Evolutionary conservation across 2,888 invertebrate species (phyloP).

Genomic region (Orgyia antiqua): DNA sequence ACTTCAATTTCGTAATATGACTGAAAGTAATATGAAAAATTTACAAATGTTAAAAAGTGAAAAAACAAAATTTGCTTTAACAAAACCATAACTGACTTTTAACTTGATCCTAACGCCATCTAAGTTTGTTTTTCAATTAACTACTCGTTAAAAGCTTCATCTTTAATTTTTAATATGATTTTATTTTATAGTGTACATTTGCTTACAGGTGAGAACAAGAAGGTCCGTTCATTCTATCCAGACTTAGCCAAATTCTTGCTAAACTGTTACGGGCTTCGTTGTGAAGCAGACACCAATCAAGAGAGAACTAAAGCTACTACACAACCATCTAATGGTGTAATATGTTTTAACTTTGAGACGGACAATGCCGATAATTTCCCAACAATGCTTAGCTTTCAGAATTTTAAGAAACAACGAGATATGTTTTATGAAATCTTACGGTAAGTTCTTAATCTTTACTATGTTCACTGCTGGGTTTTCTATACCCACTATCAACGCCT

Average conservation of each 20-base stretch:
- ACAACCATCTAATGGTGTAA: constrained; percentile 74
- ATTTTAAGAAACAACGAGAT: constrained; percentile 91
- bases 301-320: constrained; percentile 10
- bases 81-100: too few species aligned
- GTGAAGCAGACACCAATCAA: constrained; percentile 42
- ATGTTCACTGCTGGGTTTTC: too few species aligned
- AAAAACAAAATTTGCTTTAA: too few species aligned
- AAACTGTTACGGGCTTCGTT: constrained; percentile 56
- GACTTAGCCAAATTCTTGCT: constrained; percentile 67
- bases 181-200: not conserved
- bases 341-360: constrained; percentile 91
- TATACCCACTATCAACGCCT: too few species aligned
- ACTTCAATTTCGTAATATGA: too few species aligned
- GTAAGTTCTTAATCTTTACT: constrained; percentile 2
- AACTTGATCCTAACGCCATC: too few species aligned
- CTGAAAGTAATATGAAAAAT: too few species aligned
- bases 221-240: constrained; percentile 78
- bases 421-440: constrained; percentile 87
- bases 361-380: constrained; percentile 91
- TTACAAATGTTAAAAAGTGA: too few species aligned
- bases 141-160: too few species aligned
- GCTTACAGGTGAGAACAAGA: constrained; percentile 78
- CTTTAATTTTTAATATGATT: too few species aligned
- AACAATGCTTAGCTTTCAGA: constrained; percentile 82
- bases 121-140: too few species aligned